Percentiles rank a stretch among this genome's conserved stretches.
phyloP scores from a whole-genome alignment of 2,888 invertebrate species.

The Deilephila elpenor region DNA sequence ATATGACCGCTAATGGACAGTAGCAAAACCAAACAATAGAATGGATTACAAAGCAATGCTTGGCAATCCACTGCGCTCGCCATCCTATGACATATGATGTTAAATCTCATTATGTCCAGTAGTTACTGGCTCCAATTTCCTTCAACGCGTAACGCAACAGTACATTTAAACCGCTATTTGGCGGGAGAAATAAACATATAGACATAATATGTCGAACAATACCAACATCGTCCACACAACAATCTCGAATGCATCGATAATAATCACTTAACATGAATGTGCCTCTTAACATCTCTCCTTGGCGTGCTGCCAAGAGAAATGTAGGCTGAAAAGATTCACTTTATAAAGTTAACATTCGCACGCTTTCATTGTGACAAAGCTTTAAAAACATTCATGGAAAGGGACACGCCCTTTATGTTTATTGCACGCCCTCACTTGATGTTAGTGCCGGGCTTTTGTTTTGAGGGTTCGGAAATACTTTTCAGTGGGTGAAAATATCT shows the following conservation, averaged over 20 bases:
- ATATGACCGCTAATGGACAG: no score
- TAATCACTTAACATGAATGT: conserved; percentile 45
- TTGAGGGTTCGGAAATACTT: conserved; percentile 1
- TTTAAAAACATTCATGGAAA: conserved; percentile 28
- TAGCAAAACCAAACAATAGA: no score
- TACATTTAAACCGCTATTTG: no score
- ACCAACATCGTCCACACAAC: conserved; percentile 7
- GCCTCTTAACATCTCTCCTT: conserved; percentile 51
- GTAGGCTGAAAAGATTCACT: conserved; percentile 56
- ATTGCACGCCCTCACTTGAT: not conserved
- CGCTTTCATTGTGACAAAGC: conserved; percentile 43
- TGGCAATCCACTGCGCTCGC: no score
- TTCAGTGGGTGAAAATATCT: no score
- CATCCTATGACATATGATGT: no score
- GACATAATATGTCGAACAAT: not conserved
- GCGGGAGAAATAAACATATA: no score
- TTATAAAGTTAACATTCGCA: conserved; percentile 49
- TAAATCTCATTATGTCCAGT: no score
- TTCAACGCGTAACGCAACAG: no score
- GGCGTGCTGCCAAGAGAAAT: conserved; percentile 61
- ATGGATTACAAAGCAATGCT: no score
- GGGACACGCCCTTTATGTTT: conserved; percentile 31
- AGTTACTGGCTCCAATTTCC: no score
- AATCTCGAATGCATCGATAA: conserved; percentile 45
- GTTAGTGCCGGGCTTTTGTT: conserved; percentile 13